Evolutionary conservation across 2,888 invertebrate species (phyloP).

Genomic region (Dyspetes luteomarginatus): DNA sequence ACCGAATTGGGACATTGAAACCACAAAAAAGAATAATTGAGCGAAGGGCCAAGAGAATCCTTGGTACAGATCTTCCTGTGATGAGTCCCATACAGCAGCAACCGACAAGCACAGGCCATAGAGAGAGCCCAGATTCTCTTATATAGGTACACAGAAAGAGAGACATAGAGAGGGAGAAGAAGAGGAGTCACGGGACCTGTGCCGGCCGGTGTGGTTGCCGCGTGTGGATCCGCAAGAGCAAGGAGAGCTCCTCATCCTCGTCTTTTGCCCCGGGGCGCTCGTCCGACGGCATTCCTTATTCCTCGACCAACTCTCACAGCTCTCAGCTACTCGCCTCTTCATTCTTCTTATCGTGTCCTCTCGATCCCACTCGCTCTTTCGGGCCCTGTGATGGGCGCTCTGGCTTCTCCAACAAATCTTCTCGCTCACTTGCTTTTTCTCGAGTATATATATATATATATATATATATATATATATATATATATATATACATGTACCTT

Average conservation of each 20-base stretch:
- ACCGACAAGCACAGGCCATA: conserved; percentile 55
- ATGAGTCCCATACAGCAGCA: conserved; percentile 60
- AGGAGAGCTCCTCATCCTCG: conserved; percentile 70
- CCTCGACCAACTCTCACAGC: conserved; percentile 70
- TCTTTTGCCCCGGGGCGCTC: conserved; percentile 81
- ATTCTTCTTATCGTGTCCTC: conserved; percentile 75
- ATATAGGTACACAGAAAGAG: conserved; percentile 40
- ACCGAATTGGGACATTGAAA: conserved; percentile 1
- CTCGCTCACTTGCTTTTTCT: conserved; percentile 57
- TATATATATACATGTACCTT: conserved; percentile 22
- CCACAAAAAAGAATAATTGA: conserved; percentile 21
- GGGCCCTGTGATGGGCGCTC: conserved; percentile 65
- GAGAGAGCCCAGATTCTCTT: conserved; percentile 59
- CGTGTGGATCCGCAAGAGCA: conserved; percentile 68
- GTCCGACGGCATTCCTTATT: conserved; percentile 83
- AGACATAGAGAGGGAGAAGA: conserved; percentile 56
- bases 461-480: conserved; percentile 15
- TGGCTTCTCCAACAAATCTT: conserved; percentile 41
- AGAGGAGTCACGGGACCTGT: conserved; percentile 63
- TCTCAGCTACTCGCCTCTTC: conserved; percentile 75
- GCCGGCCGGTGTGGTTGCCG: conserved; percentile 62
- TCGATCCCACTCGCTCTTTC: conserved; percentile 67
- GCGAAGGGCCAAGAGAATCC: neutral
- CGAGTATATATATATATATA: conserved; percentile 11
- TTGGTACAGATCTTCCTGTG: conserved; percentile 3